Evolutionary conservation across 2,113 vertebrate genomes (phyloP).

Genomic region (Seriola aureovittata): DNA sequence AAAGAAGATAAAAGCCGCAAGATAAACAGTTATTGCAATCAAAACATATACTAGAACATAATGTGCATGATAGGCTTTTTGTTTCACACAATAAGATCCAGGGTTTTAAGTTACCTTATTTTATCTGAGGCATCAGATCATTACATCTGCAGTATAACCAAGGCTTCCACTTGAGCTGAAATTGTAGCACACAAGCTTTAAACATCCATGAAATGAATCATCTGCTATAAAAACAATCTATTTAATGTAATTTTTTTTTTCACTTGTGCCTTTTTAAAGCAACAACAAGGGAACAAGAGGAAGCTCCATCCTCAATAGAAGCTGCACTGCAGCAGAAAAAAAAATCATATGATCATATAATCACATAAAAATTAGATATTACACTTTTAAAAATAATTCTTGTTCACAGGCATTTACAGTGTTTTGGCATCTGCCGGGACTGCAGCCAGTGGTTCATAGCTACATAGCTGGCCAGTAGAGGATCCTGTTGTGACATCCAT

Average conservation of each 20-base stretch:
- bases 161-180: not conserved
- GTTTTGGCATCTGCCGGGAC: not conserved
- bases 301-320: not conserved
- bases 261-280: not conserved
- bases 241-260: not conserved
- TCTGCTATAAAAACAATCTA: not conserved
- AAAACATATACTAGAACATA: not conserved
- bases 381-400: not conserved
- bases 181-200: not conserved
- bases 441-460: not conserved
- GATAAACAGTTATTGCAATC: not conserved
- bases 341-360: too few species aligned
- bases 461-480: slow-evolving; percentile 1
- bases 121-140: not conserved
- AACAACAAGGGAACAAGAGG: not conserved
- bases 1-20: slow-evolving; percentile 5
- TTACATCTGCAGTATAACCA: not conserved
- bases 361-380: too few species aligned
- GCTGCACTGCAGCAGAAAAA: too few species aligned
- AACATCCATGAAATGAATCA: not conserved
- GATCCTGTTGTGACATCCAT: slow-evolving; percentile 42
- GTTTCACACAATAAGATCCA: not conserved
- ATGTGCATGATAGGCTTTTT: not conserved
- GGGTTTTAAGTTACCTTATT: not conserved
- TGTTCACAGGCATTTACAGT: not conserved